Percentiles rank a stretch among this genome's conserved stretches.
phyloP scores from a whole-genome alignment of 2,888 invertebrate species.

The Drosophila buzzatii region DNA sequence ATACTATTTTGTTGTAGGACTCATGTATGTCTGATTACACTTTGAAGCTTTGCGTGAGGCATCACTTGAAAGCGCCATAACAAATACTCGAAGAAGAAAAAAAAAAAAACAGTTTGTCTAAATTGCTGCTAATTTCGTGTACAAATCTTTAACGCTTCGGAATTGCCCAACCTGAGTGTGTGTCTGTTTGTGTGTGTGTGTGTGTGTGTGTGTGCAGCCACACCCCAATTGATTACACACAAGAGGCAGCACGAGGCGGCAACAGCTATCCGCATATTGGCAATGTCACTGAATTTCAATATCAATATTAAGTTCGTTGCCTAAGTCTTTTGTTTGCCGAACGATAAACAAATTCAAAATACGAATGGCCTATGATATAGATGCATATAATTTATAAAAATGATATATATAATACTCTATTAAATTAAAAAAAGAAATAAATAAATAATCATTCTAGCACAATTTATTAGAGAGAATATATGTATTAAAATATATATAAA shows the following conservation, averaged over 20 bases:
- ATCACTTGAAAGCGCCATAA: constrained; percentile 29
- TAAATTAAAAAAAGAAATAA: no score
- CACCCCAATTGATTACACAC: constrained; percentile 49
- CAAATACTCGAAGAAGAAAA: constrained; percentile 21
- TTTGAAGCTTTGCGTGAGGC: constrained; percentile 19
- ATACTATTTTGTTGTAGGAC: background rate
- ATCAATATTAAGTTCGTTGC: constrained; percentile 78
- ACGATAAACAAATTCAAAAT: constrained; percentile 1
- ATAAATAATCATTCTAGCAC: no score
- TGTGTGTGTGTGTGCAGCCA: constrained; percentile 32
- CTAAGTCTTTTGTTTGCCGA: constrained; percentile 73
- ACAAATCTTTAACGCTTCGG: constrained; percentile 37
- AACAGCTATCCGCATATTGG: constrained; percentile 32
- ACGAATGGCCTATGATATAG: constrained; percentile 9
- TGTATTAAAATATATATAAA: no score
- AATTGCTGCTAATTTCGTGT: constrained; percentile 53
- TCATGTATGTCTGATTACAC: constrained; percentile 2
- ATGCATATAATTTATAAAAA: background rate
- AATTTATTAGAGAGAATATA: no score
- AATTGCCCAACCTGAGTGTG: constrained; percentile 41
- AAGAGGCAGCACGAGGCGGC: constrained; percentile 24
- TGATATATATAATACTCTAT: no score
- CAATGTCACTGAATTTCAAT: constrained; percentile 52
- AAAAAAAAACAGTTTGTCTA: constrained; percentile 37
- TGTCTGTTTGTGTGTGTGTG: background rate